A percentile compares a stretch with the other conserved stretches of the same genome.
These are phyloP conservation scores for Seriola quinqueradiata DNA, from an alignment of 2,113 vertebrate genomes.

Conservation along the genomic window DNA sequence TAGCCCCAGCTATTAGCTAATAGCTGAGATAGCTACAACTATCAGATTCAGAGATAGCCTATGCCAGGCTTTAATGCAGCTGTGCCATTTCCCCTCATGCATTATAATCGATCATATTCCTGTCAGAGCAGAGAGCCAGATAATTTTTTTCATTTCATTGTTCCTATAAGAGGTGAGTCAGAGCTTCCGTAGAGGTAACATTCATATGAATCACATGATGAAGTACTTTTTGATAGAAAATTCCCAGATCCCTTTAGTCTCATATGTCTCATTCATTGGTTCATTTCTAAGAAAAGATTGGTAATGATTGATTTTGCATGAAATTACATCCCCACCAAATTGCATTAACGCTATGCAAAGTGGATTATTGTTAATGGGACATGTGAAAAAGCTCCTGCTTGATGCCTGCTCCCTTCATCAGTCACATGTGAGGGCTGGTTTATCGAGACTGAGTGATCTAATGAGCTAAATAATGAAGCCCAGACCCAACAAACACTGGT, in stretches of 20 bases:
- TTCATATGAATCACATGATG: slow-evolving; percentile 31
- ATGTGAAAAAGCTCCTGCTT: slow-evolving; percentile 60
- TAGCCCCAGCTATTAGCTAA: slow-evolving; percentile 77
- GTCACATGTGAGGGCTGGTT: slow-evolving; percentile 63
- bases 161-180: slow-evolving; percentile 48
- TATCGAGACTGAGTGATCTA: slow-evolving; percentile 61
- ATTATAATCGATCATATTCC: slow-evolving; percentile 75
- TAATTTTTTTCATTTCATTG: slow-evolving; percentile 51
- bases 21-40: slow-evolving; percentile 67
- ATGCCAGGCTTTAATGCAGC: slow-evolving; percentile 69
- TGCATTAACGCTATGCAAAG: slow-evolving; percentile 72
- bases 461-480: slow-evolving; percentile 76
- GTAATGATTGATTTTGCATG: slow-evolving; percentile 74
- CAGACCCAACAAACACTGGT: slow-evolving; percentile 57
- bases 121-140: slow-evolving; percentile 50
- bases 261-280: slow-evolving; percentile 28
- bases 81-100: slow-evolving; percentile 74
- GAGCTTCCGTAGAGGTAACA: slow-evolving; percentile 32
- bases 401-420: slow-evolving; percentile 57
- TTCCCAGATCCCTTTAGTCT: slow-evolving; percentile 45
- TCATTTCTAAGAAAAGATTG: slow-evolving; percentile 54
- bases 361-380: slow-evolving; percentile 78
- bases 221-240: slow-evolving; percentile 43
- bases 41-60: slow-evolving; percentile 70
- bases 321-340: slow-evolving; percentile 72